Evolutionary conservation across 2,797 vertebrate species (phyloP).

Genomic region (Odontamblyopus rebecca): DNA sequence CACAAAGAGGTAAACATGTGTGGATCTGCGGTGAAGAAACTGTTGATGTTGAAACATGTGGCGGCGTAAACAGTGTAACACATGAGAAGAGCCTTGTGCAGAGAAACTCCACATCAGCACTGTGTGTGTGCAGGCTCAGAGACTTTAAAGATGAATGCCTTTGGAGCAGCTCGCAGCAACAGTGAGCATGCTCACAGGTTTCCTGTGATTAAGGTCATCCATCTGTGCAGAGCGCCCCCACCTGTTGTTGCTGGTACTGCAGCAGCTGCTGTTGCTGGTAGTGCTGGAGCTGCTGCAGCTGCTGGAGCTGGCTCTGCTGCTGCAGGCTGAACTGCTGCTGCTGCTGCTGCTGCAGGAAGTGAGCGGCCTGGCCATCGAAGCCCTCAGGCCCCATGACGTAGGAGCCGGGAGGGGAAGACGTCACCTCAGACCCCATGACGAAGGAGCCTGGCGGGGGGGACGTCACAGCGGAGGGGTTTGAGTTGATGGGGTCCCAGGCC

Average conservation of each 20-base stretch:
- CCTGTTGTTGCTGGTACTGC: conserved; percentile 80
- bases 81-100: neutral
- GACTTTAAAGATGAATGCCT: conserved; percentile 6
- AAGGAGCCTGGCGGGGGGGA: conserved; percentile 89
- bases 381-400: conserved; percentile 83
- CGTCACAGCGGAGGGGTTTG: conserved; percentile 89
- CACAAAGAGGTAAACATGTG: conserved; percentile 2
- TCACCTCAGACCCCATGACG: neutral
- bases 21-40: neutral
- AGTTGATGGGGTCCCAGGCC: conserved; percentile 93
- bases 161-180: conserved; percentile 7
- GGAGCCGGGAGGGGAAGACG: conserved; percentile 68
- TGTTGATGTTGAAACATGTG: neutral
- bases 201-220: neutral
- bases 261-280: conserved; percentile 84
- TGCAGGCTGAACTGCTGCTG: conserved; percentile 31
- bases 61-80: neutral
- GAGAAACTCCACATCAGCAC: neutral
- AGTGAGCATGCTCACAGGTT: conserved; percentile 12
- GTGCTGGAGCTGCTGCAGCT: conserved; percentile 86
- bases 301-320: conserved; percentile 85
- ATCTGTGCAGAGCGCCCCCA: conserved; percentile 19
- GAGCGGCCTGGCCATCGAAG: conserved; percentile 85
- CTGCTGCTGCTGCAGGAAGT: conserved; percentile 81
- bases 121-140: neutral